These are phyloP conservation scores for Cheilosia impressa DNA, from an alignment of 2,888 invertebrate genomes.

Conservation along the genomic window DNA sequence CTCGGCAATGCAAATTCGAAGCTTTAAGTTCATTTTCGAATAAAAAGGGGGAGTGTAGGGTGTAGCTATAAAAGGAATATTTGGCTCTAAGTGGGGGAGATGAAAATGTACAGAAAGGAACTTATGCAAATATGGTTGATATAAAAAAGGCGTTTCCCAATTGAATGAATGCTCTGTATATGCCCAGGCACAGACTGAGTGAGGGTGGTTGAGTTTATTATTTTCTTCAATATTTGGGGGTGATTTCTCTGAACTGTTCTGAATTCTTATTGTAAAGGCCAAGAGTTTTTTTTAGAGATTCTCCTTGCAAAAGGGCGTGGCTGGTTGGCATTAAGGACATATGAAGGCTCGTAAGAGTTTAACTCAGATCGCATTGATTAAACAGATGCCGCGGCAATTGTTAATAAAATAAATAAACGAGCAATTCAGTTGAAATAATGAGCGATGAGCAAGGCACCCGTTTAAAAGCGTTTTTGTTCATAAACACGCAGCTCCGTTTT, in stretches of 20 bases:
- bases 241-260: conserved; percentile 24
- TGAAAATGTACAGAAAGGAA: conserved; percentile 23
- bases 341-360: background rate
- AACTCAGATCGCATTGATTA: conserved; percentile 8
- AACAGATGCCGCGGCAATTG: too few species aligned
- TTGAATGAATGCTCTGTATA: conserved; percentile 68
- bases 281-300: background rate
- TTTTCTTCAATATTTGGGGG: conserved; percentile 33
- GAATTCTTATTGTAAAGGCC: background rate
- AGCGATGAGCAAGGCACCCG: too few species aligned
- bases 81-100: conserved; percentile 15
- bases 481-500: too few species aligned
- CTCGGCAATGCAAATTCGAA: conserved; percentile 46
- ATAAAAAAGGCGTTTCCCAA: conserved; percentile 65
- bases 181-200: conserved; percentile 45
- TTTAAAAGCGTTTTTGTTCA: too few species aligned
- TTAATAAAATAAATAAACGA: too few species aligned
- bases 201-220: conserved; percentile 31
- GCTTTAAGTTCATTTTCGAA: conserved; percentile 28
- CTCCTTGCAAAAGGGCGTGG: conserved; percentile 28
- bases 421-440: too few species aligned
- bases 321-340: background rate
- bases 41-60: conserved; percentile 34
- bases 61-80: conserved; percentile 27
- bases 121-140: conserved; percentile 55